Evolutionary conservation across 2,113 vertebrate genomes (phyloP).

Genomic region (Neodontobutis hainanensis): DNA sequence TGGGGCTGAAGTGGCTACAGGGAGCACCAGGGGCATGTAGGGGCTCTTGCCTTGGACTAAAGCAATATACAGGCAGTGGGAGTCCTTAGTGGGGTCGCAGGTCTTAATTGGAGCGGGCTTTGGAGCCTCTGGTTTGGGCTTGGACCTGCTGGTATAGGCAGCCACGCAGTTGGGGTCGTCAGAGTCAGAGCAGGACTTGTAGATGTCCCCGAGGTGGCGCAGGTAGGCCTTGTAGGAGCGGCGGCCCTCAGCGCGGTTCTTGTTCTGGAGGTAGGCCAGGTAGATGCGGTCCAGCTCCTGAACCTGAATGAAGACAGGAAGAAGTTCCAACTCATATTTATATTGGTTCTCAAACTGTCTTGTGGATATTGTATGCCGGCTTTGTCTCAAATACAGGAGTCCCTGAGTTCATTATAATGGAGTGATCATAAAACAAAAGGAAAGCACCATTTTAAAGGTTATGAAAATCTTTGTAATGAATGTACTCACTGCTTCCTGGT

Average conservation of each 20-base stretch:
- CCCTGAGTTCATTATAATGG: too few relatives aligned
- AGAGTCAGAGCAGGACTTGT: conserved; percentile 79
- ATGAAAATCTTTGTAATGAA: not conserved
- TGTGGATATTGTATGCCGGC: too few relatives aligned
- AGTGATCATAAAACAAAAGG: not conserved
- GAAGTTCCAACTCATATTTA: not conserved
- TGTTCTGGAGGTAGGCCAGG: conserved; percentile 81
- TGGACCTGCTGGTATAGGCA: conserved; percentile 65
- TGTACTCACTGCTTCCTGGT: conserved; percentile 79
- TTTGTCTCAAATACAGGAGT: too few relatives aligned
- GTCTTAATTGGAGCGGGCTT: conserved; percentile 74
- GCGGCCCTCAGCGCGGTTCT: conserved; percentile 78
- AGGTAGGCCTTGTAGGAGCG: conserved; percentile 79
- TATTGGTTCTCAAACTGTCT: too few relatives aligned
- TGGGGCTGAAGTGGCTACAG: conserved; percentile 45
- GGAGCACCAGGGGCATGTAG: conserved; percentile 66
- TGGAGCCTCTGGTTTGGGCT: conserved; percentile 65
- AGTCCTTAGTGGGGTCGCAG: conserved; percentile 80
- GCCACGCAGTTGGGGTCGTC: conserved; percentile 77
- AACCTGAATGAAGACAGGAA: conserved; percentile 57
- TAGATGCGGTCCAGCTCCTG: conserved; percentile 81
- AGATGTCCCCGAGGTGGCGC: conserved; percentile 77
- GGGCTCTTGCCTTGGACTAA: conserved; percentile 70
- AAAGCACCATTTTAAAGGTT: not conserved
- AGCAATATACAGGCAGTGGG: conserved; percentile 73